Conservation (phyloP, 2,113 vertebrate species). For the Lichenostomus cassidix region DNA sequence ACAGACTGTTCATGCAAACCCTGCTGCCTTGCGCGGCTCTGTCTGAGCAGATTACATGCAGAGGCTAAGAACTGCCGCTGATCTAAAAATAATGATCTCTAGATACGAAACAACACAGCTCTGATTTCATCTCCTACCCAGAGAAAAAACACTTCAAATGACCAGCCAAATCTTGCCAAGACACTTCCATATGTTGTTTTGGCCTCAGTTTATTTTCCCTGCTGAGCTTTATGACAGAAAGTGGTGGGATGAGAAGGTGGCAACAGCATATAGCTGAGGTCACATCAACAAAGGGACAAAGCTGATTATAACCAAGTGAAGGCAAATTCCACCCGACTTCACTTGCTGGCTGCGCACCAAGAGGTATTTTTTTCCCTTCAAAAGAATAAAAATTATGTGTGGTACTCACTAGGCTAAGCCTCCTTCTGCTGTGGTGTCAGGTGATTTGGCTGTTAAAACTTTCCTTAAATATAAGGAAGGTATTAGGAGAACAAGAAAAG, state of each 20-base stretch:
- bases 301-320: slow-evolving; percentile 31
- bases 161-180: background rate
- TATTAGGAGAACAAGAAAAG: background rate
- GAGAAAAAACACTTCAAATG: background rate
- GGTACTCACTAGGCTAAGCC: background rate
- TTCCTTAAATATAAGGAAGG: background rate
- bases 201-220: background rate
- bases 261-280: background rate
- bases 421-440: background rate
- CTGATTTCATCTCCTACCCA: slow-evolving; percentile 11
- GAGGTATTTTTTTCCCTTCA: background rate
- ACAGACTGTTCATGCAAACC: background rate
- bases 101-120: background rate
- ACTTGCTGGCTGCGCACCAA: background rate
- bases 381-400: background rate
- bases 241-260: background rate
- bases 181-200: background rate
- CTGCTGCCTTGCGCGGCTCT: background rate
- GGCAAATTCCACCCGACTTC: slow-evolving; percentile 19
- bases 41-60: slow-evolving; percentile 55
- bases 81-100: slow-evolving; percentile 69
- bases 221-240: background rate
- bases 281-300: slow-evolving; percentile 6
- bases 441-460: background rate
- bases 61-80: slow-evolving; percentile 37